A percentile compares a stretch with the other conserved stretches of the same genome.
Evolutionary conservation across 2,113 vertebrate species (phyloP).

Genomic region (Myrmophylax atrothorax): DNA sequence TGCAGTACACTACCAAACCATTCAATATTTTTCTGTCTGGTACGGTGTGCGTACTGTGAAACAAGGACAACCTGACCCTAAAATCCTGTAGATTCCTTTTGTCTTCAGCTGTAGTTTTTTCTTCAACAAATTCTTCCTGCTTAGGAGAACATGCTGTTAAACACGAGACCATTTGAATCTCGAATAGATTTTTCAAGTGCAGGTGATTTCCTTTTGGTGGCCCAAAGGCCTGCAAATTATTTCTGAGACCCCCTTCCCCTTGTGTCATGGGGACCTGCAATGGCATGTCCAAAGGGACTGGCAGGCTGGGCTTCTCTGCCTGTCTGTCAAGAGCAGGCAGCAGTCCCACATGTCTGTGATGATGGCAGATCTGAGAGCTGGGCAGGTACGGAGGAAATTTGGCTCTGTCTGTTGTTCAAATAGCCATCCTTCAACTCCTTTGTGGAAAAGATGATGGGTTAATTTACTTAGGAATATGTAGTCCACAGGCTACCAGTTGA

Average conservation of each 20-base stretch:
- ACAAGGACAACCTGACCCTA: not conserved
- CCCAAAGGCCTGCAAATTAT: not conserved
- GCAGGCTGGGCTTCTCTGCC: not conserved
- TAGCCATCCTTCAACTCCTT: not conserved
- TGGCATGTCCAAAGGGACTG: not conserved
- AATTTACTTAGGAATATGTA: not conserved
- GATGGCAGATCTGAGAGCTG: not conserved
- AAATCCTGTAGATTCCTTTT: not conserved
- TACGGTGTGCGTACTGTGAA: not conserved
- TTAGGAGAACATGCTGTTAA: not conserved
- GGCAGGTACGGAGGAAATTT: not conserved
- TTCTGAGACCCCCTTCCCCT: not conserved
- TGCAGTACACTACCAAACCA: not conserved
- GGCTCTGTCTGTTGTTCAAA: not conserved
- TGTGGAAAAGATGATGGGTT: not conserved
- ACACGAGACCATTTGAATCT: not conserved
- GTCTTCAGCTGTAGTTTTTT: not conserved
- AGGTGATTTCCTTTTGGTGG: not conserved
- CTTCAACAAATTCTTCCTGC: not conserved
- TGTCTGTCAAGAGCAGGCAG: not conserved
- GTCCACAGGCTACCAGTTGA: not conserved
- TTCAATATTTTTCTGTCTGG: not conserved
- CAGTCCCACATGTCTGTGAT: accelerated
- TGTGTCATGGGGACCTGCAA: not conserved
- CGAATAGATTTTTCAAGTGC: not conserved